Evolutionary conservation across 1,140 invertebrate species (phyloP).

Genomic region (Battus philenor): DNA sequence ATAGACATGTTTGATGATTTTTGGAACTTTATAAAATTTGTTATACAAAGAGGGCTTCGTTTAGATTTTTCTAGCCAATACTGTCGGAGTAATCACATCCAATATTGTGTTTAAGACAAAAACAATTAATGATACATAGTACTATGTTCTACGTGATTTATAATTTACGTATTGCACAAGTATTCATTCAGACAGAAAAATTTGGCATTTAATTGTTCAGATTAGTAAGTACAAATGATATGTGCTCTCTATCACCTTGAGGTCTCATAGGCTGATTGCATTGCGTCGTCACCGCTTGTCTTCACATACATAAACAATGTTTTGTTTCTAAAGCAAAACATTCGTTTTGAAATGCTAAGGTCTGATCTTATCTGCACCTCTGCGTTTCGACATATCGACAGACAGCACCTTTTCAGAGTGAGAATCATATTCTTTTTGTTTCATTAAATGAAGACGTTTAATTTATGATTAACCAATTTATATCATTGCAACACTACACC

Average conservation of each 20-base stretch:
- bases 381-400: constrained; percentile 3
- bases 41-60: too few species aligned
- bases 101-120: too few species aligned
- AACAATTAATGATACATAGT: too few species aligned
- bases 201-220: not conserved
- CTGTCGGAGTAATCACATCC: too few species aligned
- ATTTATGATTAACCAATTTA: constrained; percentile 1
- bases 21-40: too few species aligned
- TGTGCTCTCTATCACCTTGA: constrained; percentile 6
- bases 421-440: constrained; percentile 7
- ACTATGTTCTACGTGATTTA: too few species aligned
- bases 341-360: constrained; percentile 12
- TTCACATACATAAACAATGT: not conserved
- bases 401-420: constrained; percentile 8
- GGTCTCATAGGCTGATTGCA: not conserved
- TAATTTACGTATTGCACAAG: too few species aligned
- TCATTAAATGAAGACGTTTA: constrained; percentile 7
- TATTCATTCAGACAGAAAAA: too few species aligned
- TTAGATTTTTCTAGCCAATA: too few species aligned
- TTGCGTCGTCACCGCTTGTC: constrained; percentile 2
- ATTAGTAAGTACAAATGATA: constrained; percentile 9
- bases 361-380: constrained; percentile 7
- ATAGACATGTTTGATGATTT: too few species aligned
- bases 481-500: not conserved
- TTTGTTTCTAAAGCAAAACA: constrained; percentile 13